Conservation (phyloP, 2,113 vertebrate species). For the Gopherus evgoodei region DNA sequence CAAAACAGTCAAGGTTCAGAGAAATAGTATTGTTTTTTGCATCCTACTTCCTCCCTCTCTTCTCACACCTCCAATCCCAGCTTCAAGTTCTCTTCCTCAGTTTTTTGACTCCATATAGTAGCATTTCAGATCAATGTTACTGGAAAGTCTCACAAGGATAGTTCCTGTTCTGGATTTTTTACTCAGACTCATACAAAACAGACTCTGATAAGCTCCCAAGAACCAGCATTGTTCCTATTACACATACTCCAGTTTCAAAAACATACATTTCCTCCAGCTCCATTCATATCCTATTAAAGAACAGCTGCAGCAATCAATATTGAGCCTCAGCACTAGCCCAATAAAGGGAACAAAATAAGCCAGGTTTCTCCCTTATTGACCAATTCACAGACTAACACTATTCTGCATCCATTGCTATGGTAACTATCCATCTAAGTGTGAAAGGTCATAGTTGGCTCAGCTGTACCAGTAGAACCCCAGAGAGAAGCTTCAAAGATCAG, state of each 20-base stretch:
- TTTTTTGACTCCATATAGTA: not conserved
- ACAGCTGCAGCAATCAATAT: not conserved
- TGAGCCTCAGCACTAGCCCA: not conserved
- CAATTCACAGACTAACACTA: not conserved
- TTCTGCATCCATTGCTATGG: not conserved
- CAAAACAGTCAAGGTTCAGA: not conserved
- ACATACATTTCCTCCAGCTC: not conserved
- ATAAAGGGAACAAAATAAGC: not conserved
- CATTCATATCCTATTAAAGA: not conserved
- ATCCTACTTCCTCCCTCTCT: not conserved
- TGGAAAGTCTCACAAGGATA: not conserved
- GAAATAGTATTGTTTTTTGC: not conserved
- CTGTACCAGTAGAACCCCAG: not conserved
- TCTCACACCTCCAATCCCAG: not conserved
- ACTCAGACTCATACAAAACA: not conserved
- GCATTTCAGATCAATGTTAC: not conserved
- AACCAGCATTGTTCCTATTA: not conserved
- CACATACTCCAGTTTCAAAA: not conserved
- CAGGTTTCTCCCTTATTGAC: not conserved
- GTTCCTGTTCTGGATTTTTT: not conserved
- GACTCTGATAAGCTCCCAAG: not conserved
- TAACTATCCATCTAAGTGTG: not conserved
- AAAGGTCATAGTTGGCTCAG: not conserved
- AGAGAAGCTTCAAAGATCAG: not conserved
- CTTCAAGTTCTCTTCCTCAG: not conserved